A percentile compares a stretch with the other conserved stretches of the same genome.
phyloP scores from a whole-genome alignment of 2,797 vertebrate genomes.

The Geotrypetes seraphini region DNA sequence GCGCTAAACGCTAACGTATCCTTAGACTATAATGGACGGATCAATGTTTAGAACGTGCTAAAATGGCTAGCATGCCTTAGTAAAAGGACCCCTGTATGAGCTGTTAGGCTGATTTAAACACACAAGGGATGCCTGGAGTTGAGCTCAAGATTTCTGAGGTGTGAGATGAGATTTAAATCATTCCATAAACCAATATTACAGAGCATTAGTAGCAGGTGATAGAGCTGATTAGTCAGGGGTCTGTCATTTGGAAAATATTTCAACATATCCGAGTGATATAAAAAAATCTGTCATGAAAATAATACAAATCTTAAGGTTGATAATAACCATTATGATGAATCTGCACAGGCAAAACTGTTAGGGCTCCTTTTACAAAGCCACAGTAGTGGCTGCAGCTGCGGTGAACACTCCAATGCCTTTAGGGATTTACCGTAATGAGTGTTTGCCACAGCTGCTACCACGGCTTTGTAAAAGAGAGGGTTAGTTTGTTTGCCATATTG shows the following conservation, averaged over 20 bases:
- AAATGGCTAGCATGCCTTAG: no score
- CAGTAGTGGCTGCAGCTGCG: no score
- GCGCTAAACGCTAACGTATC: no score
- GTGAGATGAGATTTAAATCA: slow-evolving; percentile 69
- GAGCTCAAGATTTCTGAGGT: slow-evolving; percentile 74
- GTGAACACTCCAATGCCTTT: no score
- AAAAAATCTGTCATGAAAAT: slow-evolving; percentile 52
- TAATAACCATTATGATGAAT: slow-evolving; percentile 33
- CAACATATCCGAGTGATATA: slow-evolving; percentile 63
- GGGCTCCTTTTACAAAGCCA: no score
- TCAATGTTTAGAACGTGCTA: no score
- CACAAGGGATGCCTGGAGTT: slow-evolving; percentile 81
- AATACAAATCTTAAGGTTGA: slow-evolving; percentile 31
- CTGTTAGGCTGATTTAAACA: slow-evolving; percentile 96
- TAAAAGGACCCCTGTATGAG: no score
- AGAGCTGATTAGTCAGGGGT: slow-evolving; percentile 75
- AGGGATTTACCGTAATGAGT: no score
- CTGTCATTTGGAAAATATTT: slow-evolving; percentile 66
- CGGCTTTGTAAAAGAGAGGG: no score
- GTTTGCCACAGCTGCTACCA: no score
- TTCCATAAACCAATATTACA: slow-evolving; percentile 75
- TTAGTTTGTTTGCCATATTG: slow-evolving; percentile 10
- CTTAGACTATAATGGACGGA: no score
- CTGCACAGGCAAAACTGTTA: slow-evolving; percentile 17
- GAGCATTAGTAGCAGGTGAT: slow-evolving; percentile 74